Percentiles rank a stretch among this genome's conserved stretches.
Conservation (phyloP, 2,113 vertebrate genomes). For the Oplegnathus fasciatus region DNA sequence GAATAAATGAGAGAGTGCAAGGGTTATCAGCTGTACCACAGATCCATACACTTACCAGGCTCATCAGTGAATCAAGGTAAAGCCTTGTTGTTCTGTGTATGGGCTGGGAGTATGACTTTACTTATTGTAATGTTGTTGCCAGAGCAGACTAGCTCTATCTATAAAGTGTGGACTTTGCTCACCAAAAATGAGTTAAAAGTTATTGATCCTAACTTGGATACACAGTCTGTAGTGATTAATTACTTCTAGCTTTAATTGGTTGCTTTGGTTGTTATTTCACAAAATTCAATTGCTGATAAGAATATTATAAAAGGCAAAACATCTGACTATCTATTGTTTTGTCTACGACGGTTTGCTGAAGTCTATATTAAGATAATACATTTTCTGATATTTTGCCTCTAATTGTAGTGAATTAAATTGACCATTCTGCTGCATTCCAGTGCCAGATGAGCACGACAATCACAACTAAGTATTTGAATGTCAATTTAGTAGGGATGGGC, state of each 20-base stretch:
- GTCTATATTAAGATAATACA: not conserved
- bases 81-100: not conserved
- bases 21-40: conserved; percentile 64
- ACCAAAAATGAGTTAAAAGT: too few relatives aligned
- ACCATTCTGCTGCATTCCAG: not conserved
- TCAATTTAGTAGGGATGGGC: not conserved
- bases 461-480: conserved; percentile 1
- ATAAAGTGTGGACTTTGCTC: not conserved
- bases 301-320: not conserved
- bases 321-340: not conserved
- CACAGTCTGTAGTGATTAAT: not conserved
- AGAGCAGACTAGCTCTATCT: not conserved
- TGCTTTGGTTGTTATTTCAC: not conserved
- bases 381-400: not conserved
- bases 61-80: conserved; percentile 28
- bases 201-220: conserved; percentile 1
- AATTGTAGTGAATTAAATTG: not conserved
- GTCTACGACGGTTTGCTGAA: not conserved
- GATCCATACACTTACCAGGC: conserved; percentile 69
- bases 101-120: not conserved
- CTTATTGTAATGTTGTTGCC: not conserved
- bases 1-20: conserved; percentile 63
- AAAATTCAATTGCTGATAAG: not conserved
- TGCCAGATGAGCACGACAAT: not conserved
- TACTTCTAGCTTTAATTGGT: not conserved